phyloP scores from a whole-genome alignment of 2,113 vertebrate species.

The Saguinus midas region DNA sequence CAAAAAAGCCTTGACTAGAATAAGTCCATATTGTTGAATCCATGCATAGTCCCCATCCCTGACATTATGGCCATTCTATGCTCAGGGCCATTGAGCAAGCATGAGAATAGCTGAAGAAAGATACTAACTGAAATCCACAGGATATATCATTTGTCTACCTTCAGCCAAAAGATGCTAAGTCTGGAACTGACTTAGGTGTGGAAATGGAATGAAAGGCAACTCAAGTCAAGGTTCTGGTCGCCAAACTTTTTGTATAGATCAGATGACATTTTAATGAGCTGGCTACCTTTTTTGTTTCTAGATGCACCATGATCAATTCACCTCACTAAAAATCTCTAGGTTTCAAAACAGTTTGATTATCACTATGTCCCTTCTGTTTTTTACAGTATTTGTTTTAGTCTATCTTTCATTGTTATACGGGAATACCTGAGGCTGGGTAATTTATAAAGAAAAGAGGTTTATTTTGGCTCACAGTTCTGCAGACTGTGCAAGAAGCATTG shows the following conservation, averaged over 20 bases:
- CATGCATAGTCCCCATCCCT: too few species aligned
- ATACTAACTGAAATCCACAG: not conserved
- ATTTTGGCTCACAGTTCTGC: too few species aligned
- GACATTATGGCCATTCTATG: too few species aligned
- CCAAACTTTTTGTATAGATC: not conserved
- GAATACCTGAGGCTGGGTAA: too few species aligned
- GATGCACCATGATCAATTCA: not conserved
- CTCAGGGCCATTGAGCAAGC: not conserved
- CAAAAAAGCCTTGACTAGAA: not conserved
- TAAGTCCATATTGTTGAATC: not conserved
- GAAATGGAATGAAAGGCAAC: not conserved
- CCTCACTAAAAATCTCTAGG: not conserved
- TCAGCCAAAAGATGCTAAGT: not conserved
- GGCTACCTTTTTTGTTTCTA: not conserved
- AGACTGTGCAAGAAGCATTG: too few species aligned
- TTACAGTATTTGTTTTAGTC: too few species aligned
- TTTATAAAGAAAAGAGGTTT: too few species aligned
- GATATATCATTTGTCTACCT: not conserved
- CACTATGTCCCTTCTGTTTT: not conserved
- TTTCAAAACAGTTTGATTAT: not conserved
- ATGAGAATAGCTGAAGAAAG: not conserved
- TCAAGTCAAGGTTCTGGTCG: not conserved
- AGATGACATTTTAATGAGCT: not conserved
- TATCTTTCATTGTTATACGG: too few species aligned
- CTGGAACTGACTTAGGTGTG: not conserved